A percentile compares a stretch with the other conserved stretches of the same genome.
These are phyloP conservation scores for Rhegmatorhina hoffmannsi DNA, from an alignment of 2,113 vertebrate genomes.

Conservation along the genomic window DNA sequence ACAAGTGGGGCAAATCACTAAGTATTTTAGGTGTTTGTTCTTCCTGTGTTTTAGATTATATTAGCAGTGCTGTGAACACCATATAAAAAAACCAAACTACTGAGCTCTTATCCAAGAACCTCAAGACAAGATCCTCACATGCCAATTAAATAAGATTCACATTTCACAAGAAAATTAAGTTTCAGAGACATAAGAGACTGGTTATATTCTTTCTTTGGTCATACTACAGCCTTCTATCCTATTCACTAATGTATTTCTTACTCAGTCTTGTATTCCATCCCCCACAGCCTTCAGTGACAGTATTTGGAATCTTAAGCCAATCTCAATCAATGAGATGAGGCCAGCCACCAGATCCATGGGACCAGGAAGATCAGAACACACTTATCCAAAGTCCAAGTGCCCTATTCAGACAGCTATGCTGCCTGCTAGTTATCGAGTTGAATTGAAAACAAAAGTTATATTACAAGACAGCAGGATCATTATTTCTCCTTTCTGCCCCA, in stretches of 20 bases:
- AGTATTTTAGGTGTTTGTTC: background rate
- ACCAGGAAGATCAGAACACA: background rate
- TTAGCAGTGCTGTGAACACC: background rate
- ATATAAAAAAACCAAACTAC: background rate
- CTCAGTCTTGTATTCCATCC: background rate
- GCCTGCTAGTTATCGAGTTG: constrained; percentile 1
- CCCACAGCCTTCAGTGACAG: background rate
- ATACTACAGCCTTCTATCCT: background rate
- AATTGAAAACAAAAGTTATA: constrained; percentile 35
- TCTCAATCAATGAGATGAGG: background rate
- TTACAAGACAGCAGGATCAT: constrained; percentile 47
- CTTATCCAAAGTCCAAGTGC: background rate
- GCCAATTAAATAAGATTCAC: background rate
- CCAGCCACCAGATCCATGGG: background rate
- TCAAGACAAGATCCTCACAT: background rate
- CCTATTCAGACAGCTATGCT: background rate
- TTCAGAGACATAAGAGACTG: background rate
- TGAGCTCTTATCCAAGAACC: background rate
- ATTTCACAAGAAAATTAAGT: background rate
- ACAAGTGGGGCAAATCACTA: background rate
- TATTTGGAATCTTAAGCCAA: background rate
- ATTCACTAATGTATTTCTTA: background rate
- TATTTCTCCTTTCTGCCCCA: constrained; percentile 4
- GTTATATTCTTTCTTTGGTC: background rate
- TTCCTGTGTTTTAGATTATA: background rate